Evolutionary conservation across 2,113 vertebrate species (phyloP).

Genomic region (Dipodomys stephensi): DNA sequence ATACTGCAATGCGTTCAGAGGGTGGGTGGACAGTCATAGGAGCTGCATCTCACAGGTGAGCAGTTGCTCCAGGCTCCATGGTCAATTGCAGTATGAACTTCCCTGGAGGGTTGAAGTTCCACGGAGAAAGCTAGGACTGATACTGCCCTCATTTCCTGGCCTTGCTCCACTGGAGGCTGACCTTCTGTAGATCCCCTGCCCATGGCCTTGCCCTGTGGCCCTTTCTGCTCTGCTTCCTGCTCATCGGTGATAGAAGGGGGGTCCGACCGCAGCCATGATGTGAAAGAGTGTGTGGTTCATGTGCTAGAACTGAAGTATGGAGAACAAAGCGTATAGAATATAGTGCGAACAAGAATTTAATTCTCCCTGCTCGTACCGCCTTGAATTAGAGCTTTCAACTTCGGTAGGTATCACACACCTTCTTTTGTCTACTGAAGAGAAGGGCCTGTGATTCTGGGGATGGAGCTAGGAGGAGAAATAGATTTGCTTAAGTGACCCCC

Average conservation of each 20-base stretch:
- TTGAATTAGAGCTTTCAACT: background rate
- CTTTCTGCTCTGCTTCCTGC: background rate
- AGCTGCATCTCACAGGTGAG: background rate
- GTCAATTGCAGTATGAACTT: background rate
- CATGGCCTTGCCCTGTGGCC: background rate
- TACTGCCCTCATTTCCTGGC: background rate
- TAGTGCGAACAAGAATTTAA: background rate
- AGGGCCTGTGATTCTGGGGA: conserved; percentile 7
- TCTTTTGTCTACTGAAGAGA: background rate
- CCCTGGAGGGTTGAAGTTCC: too few species aligned
- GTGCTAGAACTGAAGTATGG: conserved; percentile 18
- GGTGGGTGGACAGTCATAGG: background rate
- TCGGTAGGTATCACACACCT: background rate
- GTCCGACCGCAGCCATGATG: background rate
- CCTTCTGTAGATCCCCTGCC: background rate
- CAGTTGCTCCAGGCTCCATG: background rate
- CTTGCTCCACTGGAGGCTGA: background rate
- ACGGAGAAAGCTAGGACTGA: too few species aligned
- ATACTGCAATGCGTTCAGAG: too few species aligned
- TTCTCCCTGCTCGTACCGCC: background rate
- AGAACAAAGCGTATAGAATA: conserved; percentile 9
- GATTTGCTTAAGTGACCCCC: background rate
- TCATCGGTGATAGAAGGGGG: conserved; percentile 23
- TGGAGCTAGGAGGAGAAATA: background rate
- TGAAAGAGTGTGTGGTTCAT: conserved; percentile 24